Percentiles rank a stretch among this genome's conserved stretches.
Evolutionary conservation across 2,797 vertebrate genomes (phyloP).

Genomic region (Typhlichthys eigenmanni): DNA sequence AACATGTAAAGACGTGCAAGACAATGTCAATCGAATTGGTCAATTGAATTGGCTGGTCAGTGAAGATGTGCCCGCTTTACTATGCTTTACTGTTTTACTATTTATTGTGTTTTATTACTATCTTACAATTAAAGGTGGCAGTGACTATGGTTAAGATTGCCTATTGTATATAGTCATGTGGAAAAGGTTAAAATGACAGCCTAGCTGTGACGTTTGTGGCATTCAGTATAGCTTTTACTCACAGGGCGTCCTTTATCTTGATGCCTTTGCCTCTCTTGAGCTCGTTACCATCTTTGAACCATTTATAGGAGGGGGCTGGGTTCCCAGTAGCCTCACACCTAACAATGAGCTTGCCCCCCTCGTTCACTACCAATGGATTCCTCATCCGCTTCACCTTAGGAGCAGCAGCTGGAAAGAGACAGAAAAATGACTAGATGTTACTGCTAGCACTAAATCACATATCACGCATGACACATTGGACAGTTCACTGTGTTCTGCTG

Average conservation of each 20-base stretch:
- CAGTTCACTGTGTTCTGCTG: background rate
- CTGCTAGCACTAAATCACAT: background rate
- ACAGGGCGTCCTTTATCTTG: conserved; percentile 85
- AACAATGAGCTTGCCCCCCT: conserved; percentile 86
- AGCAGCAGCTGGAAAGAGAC: conserved; percentile 75
- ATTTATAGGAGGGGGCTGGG: conserved; percentile 87
- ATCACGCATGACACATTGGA: background rate
- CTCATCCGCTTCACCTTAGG: conserved; percentile 92
- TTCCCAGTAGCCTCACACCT: conserved; percentile 93
- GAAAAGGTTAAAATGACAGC: background rate
- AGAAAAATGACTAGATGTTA: conserved; percentile 14
- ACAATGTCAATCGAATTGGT: too few species aligned
- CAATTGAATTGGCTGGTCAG: too few species aligned
- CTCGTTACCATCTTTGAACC: conserved; percentile 95
- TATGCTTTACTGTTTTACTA: too few species aligned
- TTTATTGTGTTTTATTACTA: too few species aligned
- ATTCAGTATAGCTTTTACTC: conserved; percentile 70
- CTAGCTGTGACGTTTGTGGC: background rate
- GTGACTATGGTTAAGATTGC: too few species aligned
- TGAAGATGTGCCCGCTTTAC: too few species aligned
- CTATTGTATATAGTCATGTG: background rate
- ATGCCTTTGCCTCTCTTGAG: conserved; percentile 90
- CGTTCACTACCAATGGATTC: conserved; percentile 82
- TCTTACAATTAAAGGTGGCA: too few species aligned
- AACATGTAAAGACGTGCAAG: too few species aligned